These are phyloP conservation scores for Tychaedon coryphoeus DNA, from an alignment of 2,113 vertebrate species.

Conservation along the genomic window DNA sequence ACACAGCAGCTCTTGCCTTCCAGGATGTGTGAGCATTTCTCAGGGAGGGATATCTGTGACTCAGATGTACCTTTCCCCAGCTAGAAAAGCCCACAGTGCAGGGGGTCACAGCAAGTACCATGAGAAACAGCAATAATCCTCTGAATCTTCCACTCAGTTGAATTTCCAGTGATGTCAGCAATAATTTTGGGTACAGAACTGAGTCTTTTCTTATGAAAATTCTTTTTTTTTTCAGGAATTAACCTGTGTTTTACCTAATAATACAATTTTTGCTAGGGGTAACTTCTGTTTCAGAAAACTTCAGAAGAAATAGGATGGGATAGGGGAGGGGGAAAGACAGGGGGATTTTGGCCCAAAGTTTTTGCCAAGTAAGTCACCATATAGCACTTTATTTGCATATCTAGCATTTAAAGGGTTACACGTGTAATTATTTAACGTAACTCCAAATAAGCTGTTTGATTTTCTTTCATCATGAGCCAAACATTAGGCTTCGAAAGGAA, in stretches of 20 bases:
- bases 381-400: constrained; percentile 73
- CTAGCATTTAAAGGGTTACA: constrained; percentile 77
- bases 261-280: neutral
- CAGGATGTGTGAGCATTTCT: neutral
- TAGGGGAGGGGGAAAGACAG: neutral
- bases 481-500: constrained; percentile 76
- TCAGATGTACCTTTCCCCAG: neutral
- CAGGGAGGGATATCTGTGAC: neutral
- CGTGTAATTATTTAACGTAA: constrained; percentile 76
- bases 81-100: neutral
- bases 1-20: neutral
- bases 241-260: neutral
- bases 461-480: constrained; percentile 79
- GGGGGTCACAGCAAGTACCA: neutral
- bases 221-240: neutral
- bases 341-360: neutral
- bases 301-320: neutral
- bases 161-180: neutral
- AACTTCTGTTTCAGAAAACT: neutral
- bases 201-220: neutral
- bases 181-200: neutral
- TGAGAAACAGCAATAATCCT: neutral
- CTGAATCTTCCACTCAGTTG: neutral
- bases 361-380: constrained; percentile 24
- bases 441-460: constrained; percentile 71